Conservation (phyloP, 1,140 invertebrate genomes). For the Aplysia californica region DNA sequence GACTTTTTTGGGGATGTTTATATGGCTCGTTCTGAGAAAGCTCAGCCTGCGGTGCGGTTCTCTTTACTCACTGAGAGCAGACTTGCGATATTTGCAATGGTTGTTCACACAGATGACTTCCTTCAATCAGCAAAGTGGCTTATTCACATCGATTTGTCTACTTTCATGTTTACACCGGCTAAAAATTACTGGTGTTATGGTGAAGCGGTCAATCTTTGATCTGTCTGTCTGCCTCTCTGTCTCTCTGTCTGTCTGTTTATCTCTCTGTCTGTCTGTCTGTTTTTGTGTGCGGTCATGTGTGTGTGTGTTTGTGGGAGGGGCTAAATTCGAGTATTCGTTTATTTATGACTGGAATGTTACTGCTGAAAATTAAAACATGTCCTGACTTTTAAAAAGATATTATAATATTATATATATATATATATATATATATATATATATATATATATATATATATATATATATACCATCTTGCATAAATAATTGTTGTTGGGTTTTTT, state of each 20-base stretch:
- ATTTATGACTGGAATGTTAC: not conserved
- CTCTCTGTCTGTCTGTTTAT: constrained; percentile 2
- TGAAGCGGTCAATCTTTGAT: too few species aligned
- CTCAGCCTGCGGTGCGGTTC: too few species aligned
- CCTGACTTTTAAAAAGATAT: not conserved
- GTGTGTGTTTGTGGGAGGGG: not conserved
- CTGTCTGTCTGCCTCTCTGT: constrained; percentile 1
- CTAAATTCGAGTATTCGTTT: not conserved
- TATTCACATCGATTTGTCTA: not conserved
- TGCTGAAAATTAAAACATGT: not conserved
- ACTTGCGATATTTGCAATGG: too few species aligned
- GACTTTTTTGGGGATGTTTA: too few species aligned
- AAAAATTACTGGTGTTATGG: too few species aligned
- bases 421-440: not conserved
- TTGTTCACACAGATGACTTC: not conserved
- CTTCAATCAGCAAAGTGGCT: not conserved
- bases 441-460: not conserved
- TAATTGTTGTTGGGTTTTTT: not conserved
- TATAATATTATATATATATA: not conserved
- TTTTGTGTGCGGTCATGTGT: not conserved
- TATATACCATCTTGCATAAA: not conserved
- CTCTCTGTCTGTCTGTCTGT: not conserved
- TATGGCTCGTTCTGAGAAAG: too few species aligned
- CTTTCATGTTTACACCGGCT: not conserved
- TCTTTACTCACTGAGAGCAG: too few species aligned